Evolutionary conservation across 2,797 vertebrate genomes (phyloP), one percentile per base, ranked within the genome.

Genomic region (Phoebastria nigripes): DNA sequence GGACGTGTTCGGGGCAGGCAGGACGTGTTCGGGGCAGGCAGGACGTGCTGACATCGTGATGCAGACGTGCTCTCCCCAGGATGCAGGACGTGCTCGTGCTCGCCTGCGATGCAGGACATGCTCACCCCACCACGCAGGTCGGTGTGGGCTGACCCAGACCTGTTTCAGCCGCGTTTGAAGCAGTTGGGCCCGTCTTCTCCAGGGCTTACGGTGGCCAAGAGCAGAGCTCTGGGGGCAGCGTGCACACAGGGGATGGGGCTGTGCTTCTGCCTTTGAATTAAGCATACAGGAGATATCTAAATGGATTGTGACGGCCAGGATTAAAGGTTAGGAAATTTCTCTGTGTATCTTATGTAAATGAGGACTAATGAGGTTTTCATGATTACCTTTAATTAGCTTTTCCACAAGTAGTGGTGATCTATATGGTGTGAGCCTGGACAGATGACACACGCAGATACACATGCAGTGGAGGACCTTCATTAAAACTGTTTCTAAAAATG

Each of bases 331-430:
- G 72, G 72, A 65, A 69, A 92, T 91, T 80, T 95, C 89, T 76
- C 65, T 73, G 28, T 52, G 74, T 91, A 51, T 56, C n/a, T 58
- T 61, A 88, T 74, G 79, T 71, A 96, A 93, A 96, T 96, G 72
- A 95, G 69, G 63, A 65, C 93, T 95, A 96, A 97, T 83, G 87
- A 96, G 76, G 72, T 92, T 94, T 81, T 83, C 79, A 41, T 76
- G 9, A 92, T 96, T 93, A 81, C 58, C 65, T 93, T 72, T 94
- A 78, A 92, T 89, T 92, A 89, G 58, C 76, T 86, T 76, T 82
- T 66, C 79, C 82, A 56, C 42, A 41, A 81, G 82, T 59, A n/a
- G 87, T 77, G 74, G 66, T 65, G 61, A 71, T 93, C 85, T 51
- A 37, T 62, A 6, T 8, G 54, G 54, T 0, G 11, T 37, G 74